These are phyloP conservation scores for Nasonia oneida DNA, from an alignment of 2,888 invertebrate species.

Conservation along the genomic window DNA sequence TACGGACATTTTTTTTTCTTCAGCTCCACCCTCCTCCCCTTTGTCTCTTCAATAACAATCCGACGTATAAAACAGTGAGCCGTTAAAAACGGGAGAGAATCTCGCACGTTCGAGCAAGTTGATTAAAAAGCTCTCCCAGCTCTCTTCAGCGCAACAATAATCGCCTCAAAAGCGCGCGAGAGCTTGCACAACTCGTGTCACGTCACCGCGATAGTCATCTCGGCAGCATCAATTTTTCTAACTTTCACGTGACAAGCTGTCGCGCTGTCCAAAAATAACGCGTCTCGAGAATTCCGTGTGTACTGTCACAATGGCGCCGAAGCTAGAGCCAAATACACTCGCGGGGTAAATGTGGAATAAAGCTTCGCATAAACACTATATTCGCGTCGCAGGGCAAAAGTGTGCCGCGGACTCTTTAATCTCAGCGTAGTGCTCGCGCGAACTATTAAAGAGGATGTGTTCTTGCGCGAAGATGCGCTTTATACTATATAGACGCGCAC, in stretches of 20 bases:
- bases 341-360: slow-evolving; percentile 22
- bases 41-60: neutral
- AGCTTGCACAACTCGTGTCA: neutral
- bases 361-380: slow-evolving; percentile 42
- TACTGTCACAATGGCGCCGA: neutral
- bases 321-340: slow-evolving; percentile 33
- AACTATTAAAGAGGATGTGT: slow-evolving; percentile 43
- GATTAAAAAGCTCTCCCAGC: neutral
- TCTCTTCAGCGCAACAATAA: neutral
- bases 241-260: neutral
- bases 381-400: slow-evolving; percentile 8
- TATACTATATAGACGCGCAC: neutral
- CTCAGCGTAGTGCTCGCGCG: neutral
- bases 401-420: slow-evolving; percentile 41
- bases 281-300: neutral
- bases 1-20: neutral
- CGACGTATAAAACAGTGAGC: too few relatives aligned
- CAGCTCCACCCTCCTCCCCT: neutral
- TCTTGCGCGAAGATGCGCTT: neutral
- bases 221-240: neutral
- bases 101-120: neutral
- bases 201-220: neutral
- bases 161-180: neutral
- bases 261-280: neutral
- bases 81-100: neutral